Conservation (phyloP, 2,797 vertebrate genomes). For the Cossypha dichroa region DNA sequence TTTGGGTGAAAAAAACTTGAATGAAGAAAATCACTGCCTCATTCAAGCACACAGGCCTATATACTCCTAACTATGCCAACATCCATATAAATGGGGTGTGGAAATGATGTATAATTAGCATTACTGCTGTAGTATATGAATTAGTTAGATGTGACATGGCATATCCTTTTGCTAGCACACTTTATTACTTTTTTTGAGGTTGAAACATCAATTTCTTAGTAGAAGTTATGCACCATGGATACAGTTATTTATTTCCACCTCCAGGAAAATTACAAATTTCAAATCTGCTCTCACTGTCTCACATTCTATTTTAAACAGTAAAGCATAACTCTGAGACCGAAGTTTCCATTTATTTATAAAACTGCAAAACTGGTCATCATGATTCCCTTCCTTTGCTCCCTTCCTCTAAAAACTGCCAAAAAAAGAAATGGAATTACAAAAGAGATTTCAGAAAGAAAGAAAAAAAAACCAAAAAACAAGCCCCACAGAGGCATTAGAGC, state of each 20-base stretch:
- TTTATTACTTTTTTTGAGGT: neutral
- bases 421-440: neutral
- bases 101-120: neutral
- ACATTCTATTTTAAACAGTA: neutral
- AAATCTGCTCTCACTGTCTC: neutral
- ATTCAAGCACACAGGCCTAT: neutral
- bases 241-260: neutral
- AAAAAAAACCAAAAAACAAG: rapidly evolving
- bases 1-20: neutral
- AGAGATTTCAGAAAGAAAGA: neutral
- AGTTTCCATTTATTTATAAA: neutral
- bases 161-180: neutral
- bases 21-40: neutral
- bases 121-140: neutral
- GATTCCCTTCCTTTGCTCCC: neutral
- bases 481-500: neutral
- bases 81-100: neutral
- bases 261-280: neutral
- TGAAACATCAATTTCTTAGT: neutral
- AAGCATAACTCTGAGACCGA: neutral
- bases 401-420: neutral
- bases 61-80: neutral
- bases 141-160: neutral
- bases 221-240: neutral
- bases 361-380: neutral